Base-by-base conservation (phyloP, 2,888 invertebrate species). In the Rhaphigaster nebulosa region DNA sequence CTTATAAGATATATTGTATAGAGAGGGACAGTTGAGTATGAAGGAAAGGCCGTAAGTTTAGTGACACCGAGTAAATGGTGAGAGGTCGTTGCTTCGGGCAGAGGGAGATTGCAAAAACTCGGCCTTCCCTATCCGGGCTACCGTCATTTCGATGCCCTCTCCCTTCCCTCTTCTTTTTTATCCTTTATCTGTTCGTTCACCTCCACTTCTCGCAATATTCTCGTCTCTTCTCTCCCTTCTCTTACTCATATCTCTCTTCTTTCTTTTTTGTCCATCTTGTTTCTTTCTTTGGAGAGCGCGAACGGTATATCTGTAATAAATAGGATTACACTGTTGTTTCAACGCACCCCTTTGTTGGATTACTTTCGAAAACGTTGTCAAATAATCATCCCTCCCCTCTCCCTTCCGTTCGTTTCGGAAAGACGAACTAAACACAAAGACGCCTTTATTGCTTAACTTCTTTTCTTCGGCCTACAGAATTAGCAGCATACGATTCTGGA, bases 151-250 rank as follows among this genome's bases (percentile, higher is more conserved):
- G 76, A 76, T 38, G n/a, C 13, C 41, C 45, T n/a, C 45, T 80
- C 41, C 41, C 41, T 41, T 38, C 15, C 13, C 23, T 10, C 76
- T 45, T 80, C 45, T 80, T 80, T 80, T 80, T 41, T 80, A n/a
- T 76, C n/a, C 84, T 84, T 84, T 84, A 84, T 84, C 45, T 84
- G 84, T 84, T 45, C 84, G 45, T 84, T 84, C 84, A 84, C 84
- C 84, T 84, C 45, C 45, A 18, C 13, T 84, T n/a, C 84, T 45
- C 45, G 45, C 84, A n/a, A 50, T 84, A 45, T 50, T 84, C 84
- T 84, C 6, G n/a, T 84, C 84, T 84, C 84, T 50, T 45, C 45
- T 45, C 84, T 10, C 3, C 41, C 26, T 34, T 34, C 76, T 80
- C 80, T 80, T 80, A 84, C 45, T 45, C 84, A 84, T 84, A 84